Conservation (phyloP, 2,113 vertebrate species). For the Uria aalge region DNA sequence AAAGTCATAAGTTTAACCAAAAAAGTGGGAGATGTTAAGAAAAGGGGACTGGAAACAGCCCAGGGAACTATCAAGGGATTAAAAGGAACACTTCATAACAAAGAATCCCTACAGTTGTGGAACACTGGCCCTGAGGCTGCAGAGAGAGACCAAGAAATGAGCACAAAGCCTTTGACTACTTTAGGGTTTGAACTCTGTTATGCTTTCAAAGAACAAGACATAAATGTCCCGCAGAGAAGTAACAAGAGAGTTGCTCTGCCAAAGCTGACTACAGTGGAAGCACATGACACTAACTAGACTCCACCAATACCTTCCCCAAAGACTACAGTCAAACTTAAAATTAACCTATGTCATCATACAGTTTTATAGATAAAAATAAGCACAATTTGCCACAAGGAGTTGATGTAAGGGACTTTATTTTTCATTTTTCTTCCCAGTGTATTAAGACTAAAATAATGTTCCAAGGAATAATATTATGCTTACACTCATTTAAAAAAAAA, state of each 20-base stretch:
- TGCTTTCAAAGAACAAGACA: neutral
- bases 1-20: neutral
- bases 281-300: neutral
- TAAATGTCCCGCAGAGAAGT: neutral
- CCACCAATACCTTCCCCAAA: neutral
- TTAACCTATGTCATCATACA: neutral
- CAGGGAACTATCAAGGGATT: neutral
- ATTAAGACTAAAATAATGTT: neutral
- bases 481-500: neutral
- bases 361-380: neutral
- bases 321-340: neutral
- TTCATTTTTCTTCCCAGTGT: neutral
- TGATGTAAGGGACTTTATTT: neutral
- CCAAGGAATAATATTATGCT: neutral
- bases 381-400: neutral
- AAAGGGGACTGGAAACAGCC: neutral
- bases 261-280: neutral
- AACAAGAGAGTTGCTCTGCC: neutral
- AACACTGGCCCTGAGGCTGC: neutral
- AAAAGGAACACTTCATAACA: neutral
- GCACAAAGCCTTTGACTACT: neutral
- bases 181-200: neutral
- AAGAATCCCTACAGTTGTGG: neutral
- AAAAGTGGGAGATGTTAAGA: neutral
- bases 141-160: neutral